These are phyloP conservation scores for Malurus cyaneus DNA, from an alignment of 2,113 vertebrate genomes.

Conservation along the genomic window DNA sequence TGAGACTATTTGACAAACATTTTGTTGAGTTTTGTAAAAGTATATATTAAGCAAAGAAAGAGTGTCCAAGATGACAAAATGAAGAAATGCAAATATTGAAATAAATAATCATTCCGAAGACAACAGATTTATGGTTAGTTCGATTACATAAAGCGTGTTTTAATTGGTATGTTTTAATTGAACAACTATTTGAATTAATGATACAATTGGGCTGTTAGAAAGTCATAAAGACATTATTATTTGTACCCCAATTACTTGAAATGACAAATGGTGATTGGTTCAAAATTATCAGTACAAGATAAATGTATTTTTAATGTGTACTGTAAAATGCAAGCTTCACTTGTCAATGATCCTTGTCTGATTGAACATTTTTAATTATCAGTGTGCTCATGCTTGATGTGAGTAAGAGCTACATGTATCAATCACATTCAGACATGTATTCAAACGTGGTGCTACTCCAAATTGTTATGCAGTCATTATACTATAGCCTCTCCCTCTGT, in stretches of 20 bases:
- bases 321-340: background rate
- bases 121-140: background rate
- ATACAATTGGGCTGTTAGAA: background rate
- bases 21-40: too few species aligned
- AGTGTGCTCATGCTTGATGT: background rate
- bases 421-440: background rate
- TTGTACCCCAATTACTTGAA: background rate
- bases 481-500: background rate
- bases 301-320: background rate
- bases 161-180: background rate
- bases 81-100: background rate
- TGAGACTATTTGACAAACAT: background rate
- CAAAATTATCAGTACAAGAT: background rate
- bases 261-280: background rate
- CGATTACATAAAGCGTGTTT: background rate
- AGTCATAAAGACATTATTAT: background rate
- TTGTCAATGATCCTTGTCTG: background rate
- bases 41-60: background rate
- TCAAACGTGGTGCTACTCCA: background rate
- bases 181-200: background rate
- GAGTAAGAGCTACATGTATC: background rate
- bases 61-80: background rate
- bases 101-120: background rate
- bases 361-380: background rate
- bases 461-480: background rate